Conservation (phyloP, 2,888 invertebrate genomes). For the Microdon myrmicae region DNA sequence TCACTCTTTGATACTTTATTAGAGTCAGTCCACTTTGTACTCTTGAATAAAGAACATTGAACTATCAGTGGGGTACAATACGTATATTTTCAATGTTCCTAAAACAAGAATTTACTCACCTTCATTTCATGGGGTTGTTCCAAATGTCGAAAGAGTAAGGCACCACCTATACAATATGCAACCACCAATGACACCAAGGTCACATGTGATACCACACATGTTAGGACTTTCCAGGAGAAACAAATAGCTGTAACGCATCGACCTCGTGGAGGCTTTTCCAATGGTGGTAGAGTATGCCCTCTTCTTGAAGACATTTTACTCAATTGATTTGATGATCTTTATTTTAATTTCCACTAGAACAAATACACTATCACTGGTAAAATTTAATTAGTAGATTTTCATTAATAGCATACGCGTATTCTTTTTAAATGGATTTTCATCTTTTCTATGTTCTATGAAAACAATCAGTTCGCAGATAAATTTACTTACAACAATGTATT, state of each 20-base stretch:
- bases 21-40: too few relatives aligned
- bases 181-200: conserved; percentile 88
- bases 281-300: conserved; percentile 62
- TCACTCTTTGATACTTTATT: background rate
- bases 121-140: conserved; percentile 80
- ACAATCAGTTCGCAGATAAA: too few relatives aligned
- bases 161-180: conserved; percentile 89
- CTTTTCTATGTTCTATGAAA: too few relatives aligned
- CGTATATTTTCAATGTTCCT: too few relatives aligned
- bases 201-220: conserved; percentile 89
- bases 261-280: conserved; percentile 61
- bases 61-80: too few relatives aligned
- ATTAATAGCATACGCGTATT: too few relatives aligned
- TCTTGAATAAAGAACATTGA: too few relatives aligned
- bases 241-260: conserved; percentile 65
- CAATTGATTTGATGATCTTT: background rate
- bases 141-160: conserved; percentile 82
- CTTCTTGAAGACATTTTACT: conserved; percentile 61
- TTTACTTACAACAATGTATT: too few relatives aligned
- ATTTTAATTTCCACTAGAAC: conserved; percentile 4
- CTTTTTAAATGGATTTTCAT: too few relatives aligned
- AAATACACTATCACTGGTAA: too few relatives aligned
- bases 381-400: too few relatives aligned
- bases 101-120: conserved; percentile 67
- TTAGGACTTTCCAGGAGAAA: conserved; percentile 79